phyloP scores from a whole-genome alignment of 2,113 vertebrate species.

The Rhinolophus ferrumequinum region DNA sequence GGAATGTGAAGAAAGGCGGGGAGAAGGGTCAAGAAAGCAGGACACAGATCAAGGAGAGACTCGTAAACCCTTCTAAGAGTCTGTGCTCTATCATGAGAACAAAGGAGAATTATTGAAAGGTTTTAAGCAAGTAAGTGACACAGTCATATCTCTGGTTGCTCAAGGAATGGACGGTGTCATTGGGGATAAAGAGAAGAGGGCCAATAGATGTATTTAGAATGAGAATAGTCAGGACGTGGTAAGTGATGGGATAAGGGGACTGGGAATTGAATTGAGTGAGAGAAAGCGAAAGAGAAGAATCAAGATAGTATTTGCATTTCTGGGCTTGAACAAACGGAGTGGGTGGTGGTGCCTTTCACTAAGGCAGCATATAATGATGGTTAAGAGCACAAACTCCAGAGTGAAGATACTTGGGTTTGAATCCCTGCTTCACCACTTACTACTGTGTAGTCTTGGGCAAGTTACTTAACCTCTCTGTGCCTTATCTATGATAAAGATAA shows the following conservation, averaged over 20 bases:
- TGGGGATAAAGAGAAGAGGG: neutral
- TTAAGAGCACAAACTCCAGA: neutral
- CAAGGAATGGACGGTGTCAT: neutral
- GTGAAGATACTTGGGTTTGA: neutral
- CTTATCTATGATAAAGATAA: constrained; percentile 5
- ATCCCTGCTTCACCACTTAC: neutral
- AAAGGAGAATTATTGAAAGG: neutral
- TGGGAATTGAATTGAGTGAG: neutral
- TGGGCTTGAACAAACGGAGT: neutral
- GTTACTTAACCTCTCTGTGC: neutral
- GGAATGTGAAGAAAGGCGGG: neutral
- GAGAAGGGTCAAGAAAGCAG: neutral
- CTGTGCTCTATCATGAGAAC: neutral
- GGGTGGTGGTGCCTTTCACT: neutral
- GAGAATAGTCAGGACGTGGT: neutral
- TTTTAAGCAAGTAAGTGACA: neutral
- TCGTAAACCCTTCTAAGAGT: neutral
- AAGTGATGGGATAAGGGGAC: neutral
- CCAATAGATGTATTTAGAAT: constrained; percentile 6
- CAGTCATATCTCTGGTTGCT: neutral
- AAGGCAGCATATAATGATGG: neutral
- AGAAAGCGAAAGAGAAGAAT: neutral
- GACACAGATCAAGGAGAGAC: neutral
- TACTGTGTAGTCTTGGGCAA: neutral
- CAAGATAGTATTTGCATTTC: neutral